Evolutionary conservation across 35 echinoderm and acorn worm species (phyloP).

Genomic region (Eucidaris tribuloides): DNA sequence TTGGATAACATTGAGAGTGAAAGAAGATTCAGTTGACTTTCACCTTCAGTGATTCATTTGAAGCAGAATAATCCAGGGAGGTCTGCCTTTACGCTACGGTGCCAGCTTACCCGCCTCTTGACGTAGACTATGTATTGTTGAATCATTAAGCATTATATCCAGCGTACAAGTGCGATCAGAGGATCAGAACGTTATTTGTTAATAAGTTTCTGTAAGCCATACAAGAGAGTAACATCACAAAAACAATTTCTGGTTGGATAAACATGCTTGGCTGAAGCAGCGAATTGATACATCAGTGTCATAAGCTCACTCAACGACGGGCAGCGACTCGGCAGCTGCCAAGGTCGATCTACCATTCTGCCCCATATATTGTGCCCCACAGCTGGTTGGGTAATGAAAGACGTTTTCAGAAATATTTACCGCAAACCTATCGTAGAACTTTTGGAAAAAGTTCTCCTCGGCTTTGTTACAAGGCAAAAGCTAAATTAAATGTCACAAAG

Average conservation of each 20-base stretch:
- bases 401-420: neutral
- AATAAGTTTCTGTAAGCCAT: slow-evolving; percentile 43
- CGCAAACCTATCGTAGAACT: neutral
- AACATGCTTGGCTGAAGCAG: slow-evolving; percentile 27
- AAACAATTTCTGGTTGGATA: slow-evolving; percentile 33
- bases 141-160: slow-evolving; percentile 24
- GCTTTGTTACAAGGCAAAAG: no score
- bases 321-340: slow-evolving; percentile 11
- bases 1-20: no score
- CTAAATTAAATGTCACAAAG: no score
- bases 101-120: no score
- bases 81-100: no score
- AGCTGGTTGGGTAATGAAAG: neutral
- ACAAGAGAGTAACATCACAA: slow-evolving; percentile 10
- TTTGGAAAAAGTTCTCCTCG: no score
- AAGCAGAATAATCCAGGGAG: no score
- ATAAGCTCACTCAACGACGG: slow-evolving; percentile 11
- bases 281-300: slow-evolving; percentile 24
- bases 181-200: slow-evolving; percentile 11
- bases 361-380: neutral
- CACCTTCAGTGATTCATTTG: no score
- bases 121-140: slow-evolving; percentile 29
- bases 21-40: no score
- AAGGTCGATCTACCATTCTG: neutral
- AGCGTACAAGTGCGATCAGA: slow-evolving; percentile 6